These are phyloP conservation scores for Strix uralensis DNA, from an alignment of 2,113 vertebrate genomes.

Conservation along the genomic window DNA sequence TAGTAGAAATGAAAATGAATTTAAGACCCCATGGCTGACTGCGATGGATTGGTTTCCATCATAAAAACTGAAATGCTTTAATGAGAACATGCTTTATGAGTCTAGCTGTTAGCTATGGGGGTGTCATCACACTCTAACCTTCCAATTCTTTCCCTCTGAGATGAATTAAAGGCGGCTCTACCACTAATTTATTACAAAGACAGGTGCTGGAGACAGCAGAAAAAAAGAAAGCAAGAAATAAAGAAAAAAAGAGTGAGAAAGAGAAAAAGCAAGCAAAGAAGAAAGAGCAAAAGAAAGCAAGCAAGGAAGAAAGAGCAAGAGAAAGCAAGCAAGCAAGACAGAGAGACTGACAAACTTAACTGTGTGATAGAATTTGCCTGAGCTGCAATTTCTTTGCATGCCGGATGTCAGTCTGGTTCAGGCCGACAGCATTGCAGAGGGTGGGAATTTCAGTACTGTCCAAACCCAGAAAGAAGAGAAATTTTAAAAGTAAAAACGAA, in stretches of 20 bases:
- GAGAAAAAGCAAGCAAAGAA: too few species aligned
- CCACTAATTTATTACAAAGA: conserved; percentile 44
- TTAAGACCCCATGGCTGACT: conserved; percentile 12
- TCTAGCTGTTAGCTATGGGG: conserved; percentile 21
- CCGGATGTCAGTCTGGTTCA: neutral
- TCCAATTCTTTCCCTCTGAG: conserved; percentile 32
- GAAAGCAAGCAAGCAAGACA: neutral
- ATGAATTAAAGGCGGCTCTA: neutral
- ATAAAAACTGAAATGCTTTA: conserved; percentile 61
- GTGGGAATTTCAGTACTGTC: neutral
- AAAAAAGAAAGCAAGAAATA: neutral
- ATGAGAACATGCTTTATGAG: conserved; percentile 55
- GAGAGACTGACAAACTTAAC: neutral
- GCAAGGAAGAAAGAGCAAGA: neutral
- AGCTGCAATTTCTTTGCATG: neutral
- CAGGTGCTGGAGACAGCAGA: conserved; percentile 36
- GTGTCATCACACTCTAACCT: conserved; percentile 36
- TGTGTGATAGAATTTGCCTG: neutral
- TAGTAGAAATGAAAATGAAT: conserved; percentile 21
- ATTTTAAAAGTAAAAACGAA: neutral
- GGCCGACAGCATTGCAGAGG: neutral
- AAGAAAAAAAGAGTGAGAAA: neutral
- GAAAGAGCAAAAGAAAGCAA: neutral
- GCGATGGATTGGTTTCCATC: conserved; percentile 48
- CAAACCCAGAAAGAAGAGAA: neutral